Conservation (phyloP, 2,888 invertebrate genomes). For the Rosalia funebris region DNA sequence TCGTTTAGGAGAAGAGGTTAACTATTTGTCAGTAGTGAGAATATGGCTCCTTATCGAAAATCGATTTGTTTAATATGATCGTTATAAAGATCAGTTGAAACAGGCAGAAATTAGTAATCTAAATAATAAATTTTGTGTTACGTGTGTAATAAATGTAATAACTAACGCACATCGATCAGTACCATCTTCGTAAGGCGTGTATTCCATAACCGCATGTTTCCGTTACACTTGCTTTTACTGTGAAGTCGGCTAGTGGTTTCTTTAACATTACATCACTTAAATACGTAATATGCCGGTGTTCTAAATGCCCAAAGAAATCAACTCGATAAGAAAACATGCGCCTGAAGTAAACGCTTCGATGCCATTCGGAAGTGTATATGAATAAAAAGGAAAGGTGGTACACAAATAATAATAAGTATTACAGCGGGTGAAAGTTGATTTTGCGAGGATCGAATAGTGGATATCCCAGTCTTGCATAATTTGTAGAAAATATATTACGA, state of each 20-base stretch:
- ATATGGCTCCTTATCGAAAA: no score
- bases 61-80: no score
- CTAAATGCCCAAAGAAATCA: slow-evolving; percentile 20
- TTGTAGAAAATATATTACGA: slow-evolving; percentile 17
- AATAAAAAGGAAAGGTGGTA: slow-evolving; percentile 42
- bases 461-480: slow-evolving; percentile 7
- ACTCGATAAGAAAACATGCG: slow-evolving; percentile 9
- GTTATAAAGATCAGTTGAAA: no score
- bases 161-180: no score
- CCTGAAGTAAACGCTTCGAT: slow-evolving; percentile 19
- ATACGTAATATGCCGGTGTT: slow-evolving; percentile 14
- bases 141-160: no score
- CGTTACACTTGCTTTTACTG: neutral
- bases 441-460: slow-evolving; percentile 13
- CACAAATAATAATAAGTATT: slow-evolving; percentile 27
- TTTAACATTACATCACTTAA: slow-evolving; percentile 7
- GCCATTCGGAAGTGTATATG: slow-evolving; percentile 39
- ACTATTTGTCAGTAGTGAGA: no score
- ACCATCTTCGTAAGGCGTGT: no score
- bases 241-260: neutral
- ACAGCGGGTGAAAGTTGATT: slow-evolving; percentile 23
- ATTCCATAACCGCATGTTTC: neutral
- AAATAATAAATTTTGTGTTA: no score
- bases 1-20: no score
- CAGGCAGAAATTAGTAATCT: no score